Base-by-base conservation (phyloP, 2,888 invertebrate genomes). In the Nomada goodeniana region DNA sequence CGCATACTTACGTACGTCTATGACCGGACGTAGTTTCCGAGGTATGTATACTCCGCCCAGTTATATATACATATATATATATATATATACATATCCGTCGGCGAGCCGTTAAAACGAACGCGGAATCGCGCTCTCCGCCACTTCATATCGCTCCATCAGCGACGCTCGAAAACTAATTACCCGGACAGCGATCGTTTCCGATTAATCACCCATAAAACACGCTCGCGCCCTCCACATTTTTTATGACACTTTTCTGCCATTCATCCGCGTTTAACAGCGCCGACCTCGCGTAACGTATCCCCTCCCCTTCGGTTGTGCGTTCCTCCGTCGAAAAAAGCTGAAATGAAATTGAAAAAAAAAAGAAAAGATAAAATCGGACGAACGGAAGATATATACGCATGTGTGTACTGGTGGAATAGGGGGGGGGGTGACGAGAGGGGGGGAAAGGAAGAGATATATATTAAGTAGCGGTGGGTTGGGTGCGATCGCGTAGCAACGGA, bases 401-500 rank as follows among this genome's bases (percentile, higher is more conserved):
- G 36, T n/a, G n/a, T n/a, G n/a, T n/a, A n/a, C n/a, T n/a, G n/a
- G n/a, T n/a, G n/a, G n/a, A n/a, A n/a, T n/a, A n/a, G n/a, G n/a
- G n/a, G n/a, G n/a, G n/a, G n/a, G n/a, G n/a, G n/a, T n/a, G n/a
- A 44, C 11, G 18, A 50, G 18, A 11, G 18, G 18, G 69, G 50
- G n/a, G n/a, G n/a, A 64, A 70, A 1, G 9, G 29, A 13, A 11
- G 15, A 60, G 50, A 61, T 63, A 65, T 36, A 72, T 64, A 23
- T 26, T 36, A 7, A 26, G 18, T n/a, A 9, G 64, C n/a, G 59
- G 9, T 15, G 29, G 13, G 64, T 15, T 53, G 59, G 50, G 36
- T 20, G 36, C 53, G 83, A 86, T 89, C 83, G 78, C 85, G 67
- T 89, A 86, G 85, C 89, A 86, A 86, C 87, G 89, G 88, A 87